Base-by-base conservation (phyloP, 2,888 invertebrate genomes). In the Drosophila imparisetae region DNA sequence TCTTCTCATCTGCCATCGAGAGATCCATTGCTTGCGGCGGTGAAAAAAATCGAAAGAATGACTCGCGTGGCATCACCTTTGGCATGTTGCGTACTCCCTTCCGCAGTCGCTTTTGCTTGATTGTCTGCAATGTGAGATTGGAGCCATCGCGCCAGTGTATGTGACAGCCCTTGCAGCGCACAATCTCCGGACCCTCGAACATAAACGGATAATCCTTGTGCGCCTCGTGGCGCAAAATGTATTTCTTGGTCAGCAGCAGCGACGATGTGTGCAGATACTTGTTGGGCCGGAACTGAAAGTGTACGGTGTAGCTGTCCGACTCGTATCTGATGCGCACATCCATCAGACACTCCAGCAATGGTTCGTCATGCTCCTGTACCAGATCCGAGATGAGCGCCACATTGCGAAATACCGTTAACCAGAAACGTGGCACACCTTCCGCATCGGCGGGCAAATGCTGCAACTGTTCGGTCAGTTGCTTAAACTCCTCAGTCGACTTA, bases 321-420 rank as follows among this genome's bases (percentile, higher is more conserved):
- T 82, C 86, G 24, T 86, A 86, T 24, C 53, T 54, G 13, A 86
- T 72, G 24, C 86, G 77, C 29, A 87, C 75, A 40, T 86, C 86
- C 15, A 55, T 8, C 42, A 86, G 67, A 11, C 63, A 75, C 61
- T 82, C 81, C 0, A 86, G 79, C 66, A 86, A 49, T 7, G 79
- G 77, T 52, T 87, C 86, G 27, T 86, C 87, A 30, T 87, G 82
- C 24, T 83, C 81, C 66, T 87, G 79, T 24, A 86, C 82, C 21
- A 82, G 52, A 48, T 86, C 86, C 7, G 86, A 87, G 29, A 86
- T 80, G 21, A 80, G 54, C 0, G 82, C 36, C 13, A 86, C 83
- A 71, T 87, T 86, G 10, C 85, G 86, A 32, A 87, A 87, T 6
- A 86, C 82, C 7, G 78, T 83, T n/a, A 86, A 54, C 86, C 86